Percentiles rank a stretch among this genome's conserved stretches.
Conservation (phyloP, 2,888 invertebrate species). For the Galerucella pusilla region DNA sequence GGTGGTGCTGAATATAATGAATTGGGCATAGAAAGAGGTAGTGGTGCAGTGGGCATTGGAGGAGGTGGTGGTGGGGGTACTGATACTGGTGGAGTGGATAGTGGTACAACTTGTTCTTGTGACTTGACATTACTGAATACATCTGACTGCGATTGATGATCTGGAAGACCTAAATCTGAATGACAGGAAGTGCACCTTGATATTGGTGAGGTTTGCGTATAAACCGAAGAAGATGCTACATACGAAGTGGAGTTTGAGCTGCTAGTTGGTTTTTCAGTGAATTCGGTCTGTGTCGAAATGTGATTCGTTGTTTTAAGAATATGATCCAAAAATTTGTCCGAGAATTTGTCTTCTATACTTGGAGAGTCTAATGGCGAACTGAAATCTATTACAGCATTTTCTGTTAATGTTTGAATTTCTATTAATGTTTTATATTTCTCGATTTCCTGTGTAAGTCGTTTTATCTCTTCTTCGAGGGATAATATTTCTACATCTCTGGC, state of each 20-base stretch:
- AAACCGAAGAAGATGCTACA: background rate
- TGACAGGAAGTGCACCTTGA: background rate
- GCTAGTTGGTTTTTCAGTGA: slow-evolving; percentile 7
- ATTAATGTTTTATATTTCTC: slow-evolving; percentile 71
- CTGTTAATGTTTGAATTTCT: slow-evolving; percentile 69
- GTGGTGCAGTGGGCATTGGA: slow-evolving; percentile 64
- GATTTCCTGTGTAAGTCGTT: slow-evolving; percentile 69
- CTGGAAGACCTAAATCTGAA: background rate
- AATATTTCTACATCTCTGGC: slow-evolving; percentile 62
- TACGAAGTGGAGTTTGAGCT: slow-evolving; percentile 17
- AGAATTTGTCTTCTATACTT: slow-evolving; percentile 53
- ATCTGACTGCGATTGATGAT: background rate
- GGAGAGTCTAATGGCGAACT: slow-evolving; percentile 60
- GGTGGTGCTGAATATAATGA: slow-evolving; percentile 60
- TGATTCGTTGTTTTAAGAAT: slow-evolving; percentile 14
- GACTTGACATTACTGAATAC: background rate
- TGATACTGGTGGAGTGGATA: slow-evolving; percentile 38
- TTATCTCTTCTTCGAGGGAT: slow-evolving; percentile 66
- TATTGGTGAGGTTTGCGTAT: background rate
- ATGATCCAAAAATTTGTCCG: slow-evolving; percentile 29
- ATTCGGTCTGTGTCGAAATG: slow-evolving; percentile 43
- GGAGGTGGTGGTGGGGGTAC: slow-evolving; percentile 50
- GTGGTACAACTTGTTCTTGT: background rate
- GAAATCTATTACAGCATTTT: slow-evolving; percentile 68
- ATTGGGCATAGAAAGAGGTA: slow-evolving; percentile 43